phyloP scores from a whole-genome alignment of 2,888 invertebrate species.

The Patella pellucida region DNA sequence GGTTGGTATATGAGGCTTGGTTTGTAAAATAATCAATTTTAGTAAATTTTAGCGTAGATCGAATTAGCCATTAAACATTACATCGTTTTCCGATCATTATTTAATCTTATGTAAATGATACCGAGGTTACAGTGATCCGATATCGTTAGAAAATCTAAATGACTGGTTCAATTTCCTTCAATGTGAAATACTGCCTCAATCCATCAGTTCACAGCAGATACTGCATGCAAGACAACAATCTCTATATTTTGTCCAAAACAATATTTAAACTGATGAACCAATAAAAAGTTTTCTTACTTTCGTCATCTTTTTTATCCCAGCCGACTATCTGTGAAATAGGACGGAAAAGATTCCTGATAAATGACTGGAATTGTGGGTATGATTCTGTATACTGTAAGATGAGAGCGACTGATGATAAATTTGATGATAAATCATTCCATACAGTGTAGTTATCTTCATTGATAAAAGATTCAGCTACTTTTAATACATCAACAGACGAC shows the following conservation, averaged over 20 bases:
- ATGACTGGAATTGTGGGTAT: conserved; percentile 81
- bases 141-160: no score
- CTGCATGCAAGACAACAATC: no score
- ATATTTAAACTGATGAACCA: no score
- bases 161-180: no score
- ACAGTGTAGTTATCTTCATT: conserved; percentile 93
- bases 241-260: no score
- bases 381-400: conserved; percentile 86
- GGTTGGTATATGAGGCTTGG: no score
- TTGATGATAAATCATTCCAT: conserved; percentile 80
- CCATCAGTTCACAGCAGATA: neutral
- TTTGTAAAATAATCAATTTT: no score
- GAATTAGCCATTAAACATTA: no score
- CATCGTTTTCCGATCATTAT: no score
- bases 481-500: conserved; percentile 84
- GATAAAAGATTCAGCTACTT: conserved; percentile 86
- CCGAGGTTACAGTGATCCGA: no score
- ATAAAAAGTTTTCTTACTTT: conserved; percentile 74
- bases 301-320: conserved; percentile 86
- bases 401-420: conserved; percentile 82
- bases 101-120: no score
- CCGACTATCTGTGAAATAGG: conserved; percentile 83
- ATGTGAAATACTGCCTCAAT: neutral
- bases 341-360: conserved; percentile 81
- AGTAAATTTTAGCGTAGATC: no score